Evolutionary conservation across 2,113 vertebrate species (phyloP).

Genomic region (Sylvietta virens): DNA sequence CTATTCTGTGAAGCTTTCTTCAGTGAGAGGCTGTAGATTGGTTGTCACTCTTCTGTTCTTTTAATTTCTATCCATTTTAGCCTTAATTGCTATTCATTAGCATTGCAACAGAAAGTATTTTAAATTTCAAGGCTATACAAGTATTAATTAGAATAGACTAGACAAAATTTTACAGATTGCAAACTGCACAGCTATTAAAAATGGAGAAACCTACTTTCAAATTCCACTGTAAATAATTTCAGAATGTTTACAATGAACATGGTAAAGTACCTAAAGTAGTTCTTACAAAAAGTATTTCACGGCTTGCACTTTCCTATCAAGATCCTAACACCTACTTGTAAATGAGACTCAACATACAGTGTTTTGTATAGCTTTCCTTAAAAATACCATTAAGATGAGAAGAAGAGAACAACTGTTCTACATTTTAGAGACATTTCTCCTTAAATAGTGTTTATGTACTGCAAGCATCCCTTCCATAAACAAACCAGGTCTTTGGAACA

Average conservation of each 20-base stretch:
- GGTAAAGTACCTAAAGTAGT: not conserved
- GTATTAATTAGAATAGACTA: not conserved
- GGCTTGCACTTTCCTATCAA: not conserved
- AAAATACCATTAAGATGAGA: conserved; percentile 40
- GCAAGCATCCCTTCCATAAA: conserved; percentile 59
- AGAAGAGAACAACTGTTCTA: conserved; percentile 35
- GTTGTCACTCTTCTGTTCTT: not conserved
- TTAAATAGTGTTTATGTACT: conserved; percentile 62
- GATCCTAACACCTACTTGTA: not conserved
- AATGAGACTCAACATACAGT: not conserved
- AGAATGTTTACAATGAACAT: not conserved
- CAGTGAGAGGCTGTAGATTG: not conserved
- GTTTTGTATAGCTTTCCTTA: not conserved
- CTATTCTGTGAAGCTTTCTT: not conserved
- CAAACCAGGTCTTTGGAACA: conserved; percentile 63
- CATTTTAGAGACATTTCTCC: conserved; percentile 52
- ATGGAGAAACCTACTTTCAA: not conserved
- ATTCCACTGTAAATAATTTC: not conserved
- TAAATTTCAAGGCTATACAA: not conserved
- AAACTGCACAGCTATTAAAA: not conserved
- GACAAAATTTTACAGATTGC: not conserved
- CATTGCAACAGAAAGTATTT: not conserved
- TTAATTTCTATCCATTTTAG: not conserved
- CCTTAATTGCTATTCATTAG: not conserved
- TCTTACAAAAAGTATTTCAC: not conserved